A percentile compares a stretch with the other conserved stretches of the same genome.
These are phyloP conservation scores for Drosophila orosa DNA, from an alignment of 1,140 invertebrate genomes.

Conservation along the genomic window DNA sequence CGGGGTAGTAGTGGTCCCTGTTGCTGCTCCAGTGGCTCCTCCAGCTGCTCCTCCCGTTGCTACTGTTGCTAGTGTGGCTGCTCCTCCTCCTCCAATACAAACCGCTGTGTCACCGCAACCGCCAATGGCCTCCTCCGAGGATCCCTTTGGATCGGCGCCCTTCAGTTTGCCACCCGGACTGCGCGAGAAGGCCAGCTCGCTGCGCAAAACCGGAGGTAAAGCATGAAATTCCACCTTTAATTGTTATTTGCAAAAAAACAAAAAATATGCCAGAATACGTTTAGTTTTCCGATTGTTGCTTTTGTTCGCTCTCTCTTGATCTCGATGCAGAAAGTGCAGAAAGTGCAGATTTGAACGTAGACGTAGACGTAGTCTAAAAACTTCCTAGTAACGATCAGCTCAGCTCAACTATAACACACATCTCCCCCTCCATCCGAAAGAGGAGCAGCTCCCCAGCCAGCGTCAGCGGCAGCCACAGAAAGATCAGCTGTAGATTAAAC, in stretches of 20 bases:
- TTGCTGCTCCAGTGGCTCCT: not conserved
- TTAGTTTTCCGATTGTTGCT: constrained; percentile 82
- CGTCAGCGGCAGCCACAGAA: constrained; percentile 20
- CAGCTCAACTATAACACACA: constrained; percentile 31
- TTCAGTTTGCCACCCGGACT: constrained; percentile 89
- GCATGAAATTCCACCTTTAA: constrained; percentile 85
- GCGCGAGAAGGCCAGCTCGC: constrained; percentile 85
- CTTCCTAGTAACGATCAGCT: constrained; percentile 71
- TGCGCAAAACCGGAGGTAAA: constrained; percentile 87
- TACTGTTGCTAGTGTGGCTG: constrained; percentile 67
- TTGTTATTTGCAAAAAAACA: constrained; percentile 47
- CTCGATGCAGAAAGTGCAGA: constrained; percentile 76
- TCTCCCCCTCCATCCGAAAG: constrained; percentile 34
- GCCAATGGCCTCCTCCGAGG: constrained; percentile 86
- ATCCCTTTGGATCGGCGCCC: constrained; percentile 92
- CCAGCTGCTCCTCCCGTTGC: constrained; percentile 6
- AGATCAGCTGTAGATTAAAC: constrained; percentile 31
- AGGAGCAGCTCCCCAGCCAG: constrained; percentile 32
- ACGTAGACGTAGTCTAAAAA: constrained; percentile 80
- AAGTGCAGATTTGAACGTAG: constrained; percentile 76
- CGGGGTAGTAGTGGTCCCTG: not conserved
- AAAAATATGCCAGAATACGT: constrained; percentile 70
- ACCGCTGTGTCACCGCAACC: constrained; percentile 55
- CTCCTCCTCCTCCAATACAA: constrained; percentile 65
- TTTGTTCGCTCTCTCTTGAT: constrained; percentile 79